phyloP scores from a whole-genome alignment of 1,140 invertebrate species.

The Goniozus legneri region DNA sequence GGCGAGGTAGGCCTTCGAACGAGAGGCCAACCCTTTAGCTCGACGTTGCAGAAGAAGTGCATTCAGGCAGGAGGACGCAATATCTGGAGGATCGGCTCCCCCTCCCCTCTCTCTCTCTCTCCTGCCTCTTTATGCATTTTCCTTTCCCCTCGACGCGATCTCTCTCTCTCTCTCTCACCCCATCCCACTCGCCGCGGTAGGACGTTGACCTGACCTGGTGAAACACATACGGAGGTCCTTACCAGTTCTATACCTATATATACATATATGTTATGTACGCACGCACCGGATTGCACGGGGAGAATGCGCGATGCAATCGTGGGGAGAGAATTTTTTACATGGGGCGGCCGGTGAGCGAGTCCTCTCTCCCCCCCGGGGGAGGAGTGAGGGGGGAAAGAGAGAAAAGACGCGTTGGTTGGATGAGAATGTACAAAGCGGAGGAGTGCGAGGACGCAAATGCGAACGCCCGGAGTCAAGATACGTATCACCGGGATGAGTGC shows the following conservation, averaged over 20 bases:
- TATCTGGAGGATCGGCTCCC: constrained; percentile 40
- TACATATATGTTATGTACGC: no score
- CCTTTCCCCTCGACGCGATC: no score
- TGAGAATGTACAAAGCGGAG: no score
- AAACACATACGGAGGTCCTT: constrained; percentile 53
- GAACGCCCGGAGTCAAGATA: no score
- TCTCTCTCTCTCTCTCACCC: constrained; percentile 13
- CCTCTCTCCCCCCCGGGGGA: constrained; percentile 2
- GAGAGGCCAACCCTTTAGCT: constrained; percentile 17
- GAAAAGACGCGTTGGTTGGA: no score
- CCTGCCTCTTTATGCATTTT: constrained; percentile 6
- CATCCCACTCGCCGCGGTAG: constrained; percentile 31
- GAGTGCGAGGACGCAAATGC: no score
- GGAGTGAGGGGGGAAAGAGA: constrained; percentile 4
- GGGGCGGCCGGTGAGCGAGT: constrained; percentile 23
- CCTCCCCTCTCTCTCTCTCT: constrained; percentile 11
- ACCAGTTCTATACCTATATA: no score
- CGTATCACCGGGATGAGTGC: no score
- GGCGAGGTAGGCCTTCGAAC: constrained; percentile 1
- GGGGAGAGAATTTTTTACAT: constrained; percentile 39
- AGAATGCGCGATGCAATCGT: constrained; percentile 37
- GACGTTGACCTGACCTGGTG: constrained; percentile 56
- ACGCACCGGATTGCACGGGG: constrained; percentile 10
- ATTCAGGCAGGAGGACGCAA: constrained; percentile 36
- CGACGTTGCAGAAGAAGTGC: constrained; percentile 25